Conservation (phyloP, 2,113 vertebrate species). For the Chionis minor region DNA sequence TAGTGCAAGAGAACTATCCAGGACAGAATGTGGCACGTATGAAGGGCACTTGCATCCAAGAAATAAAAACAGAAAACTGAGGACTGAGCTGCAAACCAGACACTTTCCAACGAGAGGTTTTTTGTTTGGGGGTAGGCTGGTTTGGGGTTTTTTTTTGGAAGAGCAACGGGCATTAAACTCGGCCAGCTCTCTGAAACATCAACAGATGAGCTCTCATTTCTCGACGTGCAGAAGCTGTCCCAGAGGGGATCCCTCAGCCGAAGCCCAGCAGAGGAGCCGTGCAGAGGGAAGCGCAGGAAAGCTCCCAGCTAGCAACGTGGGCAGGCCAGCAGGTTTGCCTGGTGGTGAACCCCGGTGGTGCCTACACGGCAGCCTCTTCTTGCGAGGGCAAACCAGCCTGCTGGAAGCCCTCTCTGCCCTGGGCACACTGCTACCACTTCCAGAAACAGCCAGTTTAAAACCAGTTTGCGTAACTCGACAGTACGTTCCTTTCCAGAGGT, state of each 20-base stretch:
- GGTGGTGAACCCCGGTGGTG: not conserved
- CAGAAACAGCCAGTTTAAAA: not conserved
- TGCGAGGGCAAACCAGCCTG: not conserved
- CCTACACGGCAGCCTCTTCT: rapidly evolving
- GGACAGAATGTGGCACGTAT: rapidly evolving
- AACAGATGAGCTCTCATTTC: not conserved
- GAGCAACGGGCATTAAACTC: not conserved
- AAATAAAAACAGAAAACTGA: not conserved
- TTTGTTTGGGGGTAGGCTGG: not conserved
- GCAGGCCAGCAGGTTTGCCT: not conserved
- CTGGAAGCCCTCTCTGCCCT: not conserved
- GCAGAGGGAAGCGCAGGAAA: not conserved
- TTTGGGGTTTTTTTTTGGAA: not conserved
- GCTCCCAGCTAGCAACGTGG: not conserved
- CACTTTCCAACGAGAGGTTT: not conserved
- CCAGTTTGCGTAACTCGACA: not conserved
- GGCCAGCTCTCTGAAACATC: not conserved
- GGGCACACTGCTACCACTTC: not conserved
- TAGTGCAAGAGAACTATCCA: not conserved
- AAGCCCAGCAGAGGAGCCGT: not conserved
- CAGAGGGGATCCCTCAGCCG: not conserved
- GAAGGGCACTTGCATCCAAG: not conserved
- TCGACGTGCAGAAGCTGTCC: not conserved
- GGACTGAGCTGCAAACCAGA: not conserved
- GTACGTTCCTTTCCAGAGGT: not conserved